phyloP scores from a whole-genome alignment of 2,888 invertebrate genomes.

The Timandra comae region DNA sequence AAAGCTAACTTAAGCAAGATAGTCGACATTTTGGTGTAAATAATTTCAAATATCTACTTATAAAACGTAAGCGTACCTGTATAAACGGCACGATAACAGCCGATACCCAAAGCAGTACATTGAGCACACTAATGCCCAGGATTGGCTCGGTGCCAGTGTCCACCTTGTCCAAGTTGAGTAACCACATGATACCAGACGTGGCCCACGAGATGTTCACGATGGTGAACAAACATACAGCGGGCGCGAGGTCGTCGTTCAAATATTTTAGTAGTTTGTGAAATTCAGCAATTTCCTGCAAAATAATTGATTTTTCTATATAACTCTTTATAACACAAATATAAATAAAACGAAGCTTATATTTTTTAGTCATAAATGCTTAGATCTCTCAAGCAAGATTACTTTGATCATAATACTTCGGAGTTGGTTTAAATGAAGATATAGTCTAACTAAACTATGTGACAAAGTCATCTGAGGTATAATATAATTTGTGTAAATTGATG shows the following conservation, averaged over 20 bases:
- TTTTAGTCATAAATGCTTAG: too few relatives aligned
- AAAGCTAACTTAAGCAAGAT: too few relatives aligned
- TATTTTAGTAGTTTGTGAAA: conserved; percentile 86
- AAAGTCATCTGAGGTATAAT: too few relatives aligned
- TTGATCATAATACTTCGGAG: too few relatives aligned
- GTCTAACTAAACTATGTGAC: too few relatives aligned
- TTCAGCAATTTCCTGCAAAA: conserved; percentile 83
- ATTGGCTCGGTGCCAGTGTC: conserved; percentile 77
- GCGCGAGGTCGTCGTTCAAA: conserved; percentile 84
- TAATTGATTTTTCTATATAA: background rate
- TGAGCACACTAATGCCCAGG: conserved; percentile 77
- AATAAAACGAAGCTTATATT: too few relatives aligned
- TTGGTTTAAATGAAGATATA: too few relatives aligned
- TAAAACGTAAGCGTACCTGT: conserved; percentile 74
- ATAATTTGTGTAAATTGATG: too few relatives aligned
- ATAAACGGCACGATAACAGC: conserved; percentile 82
- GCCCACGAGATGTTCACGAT: conserved; percentile 85
- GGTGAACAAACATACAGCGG: conserved; percentile 86
- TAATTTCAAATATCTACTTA: background rate
- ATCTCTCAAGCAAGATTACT: too few relatives aligned
- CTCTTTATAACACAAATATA: background rate
- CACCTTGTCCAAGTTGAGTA: conserved; percentile 78
- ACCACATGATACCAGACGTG: conserved; percentile 81
- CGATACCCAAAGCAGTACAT: conserved; percentile 79
- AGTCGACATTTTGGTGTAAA: too few relatives aligned